Evolutionary conservation across 2,888 invertebrate species (phyloP), one percentile per base, ranked within the genome.

Genomic region (Tricholauxania praeusta): DNA sequence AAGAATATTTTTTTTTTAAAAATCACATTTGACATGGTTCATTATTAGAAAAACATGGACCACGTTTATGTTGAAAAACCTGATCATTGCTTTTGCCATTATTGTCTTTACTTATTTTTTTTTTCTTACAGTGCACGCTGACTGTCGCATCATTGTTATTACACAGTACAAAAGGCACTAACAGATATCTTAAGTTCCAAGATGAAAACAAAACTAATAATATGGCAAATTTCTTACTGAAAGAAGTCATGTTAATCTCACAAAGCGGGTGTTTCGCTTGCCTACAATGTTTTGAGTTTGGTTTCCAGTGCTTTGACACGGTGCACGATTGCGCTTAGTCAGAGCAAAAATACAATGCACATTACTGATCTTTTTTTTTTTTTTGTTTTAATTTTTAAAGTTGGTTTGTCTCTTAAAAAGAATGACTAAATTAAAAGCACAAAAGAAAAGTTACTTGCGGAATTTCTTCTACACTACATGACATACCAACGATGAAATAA

Each of bases 301-400:
- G 39, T 39, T 39, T 39, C 39, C 10, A 39, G 10, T 39, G 39
- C 64, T 64, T 64, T 64, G 51, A 22, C 51, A 64, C 28, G 51
- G 51, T 64, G 49, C 49, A 49, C 64, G 64, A 49, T 63, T 19
- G 63, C 63, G 63, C 17, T 15, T 15, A 63, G 22, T 15, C 49
- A 49, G 28, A 57, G 22, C 28, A 28, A 57, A 22, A 15, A 57
- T 19, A 57, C 39, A 22, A 28, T 57, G 57, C 57, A 57, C 22
- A 57, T 22, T 39, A 57, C 22, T 19, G 28, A 57, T 8, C 14
- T 14, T 57, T 57, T 57, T 57, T 57, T 57, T 12, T 15, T 57
- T 6, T 15, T 28, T 15, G 28, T 57, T 28, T 12, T 28, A 22
- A 22, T 3, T 22, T 22, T 2, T 28, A 28, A 3, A 28, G 28